phyloP scores from a whole-genome alignment of 1,140 invertebrate species.

The Tachypleus tridentatus region DNA sequence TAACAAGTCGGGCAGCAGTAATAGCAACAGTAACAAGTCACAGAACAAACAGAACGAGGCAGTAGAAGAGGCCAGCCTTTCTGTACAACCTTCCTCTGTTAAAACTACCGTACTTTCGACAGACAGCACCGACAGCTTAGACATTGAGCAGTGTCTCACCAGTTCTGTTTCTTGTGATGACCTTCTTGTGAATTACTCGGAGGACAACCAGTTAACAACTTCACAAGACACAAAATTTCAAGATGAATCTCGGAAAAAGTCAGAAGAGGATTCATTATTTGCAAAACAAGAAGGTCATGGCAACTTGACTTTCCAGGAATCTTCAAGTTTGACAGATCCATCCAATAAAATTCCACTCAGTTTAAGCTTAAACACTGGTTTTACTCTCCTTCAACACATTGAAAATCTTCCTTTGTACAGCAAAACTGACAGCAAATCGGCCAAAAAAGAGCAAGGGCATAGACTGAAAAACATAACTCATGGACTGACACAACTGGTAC shows the following conservation, averaged over 20 bases:
- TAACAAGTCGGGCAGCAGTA: too few relatives aligned
- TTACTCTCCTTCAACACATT: slow-evolving; percentile 15
- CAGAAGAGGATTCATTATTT: not conserved
- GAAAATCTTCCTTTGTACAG: not conserved
- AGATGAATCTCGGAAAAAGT: not conserved
- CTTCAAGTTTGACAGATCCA: not conserved
- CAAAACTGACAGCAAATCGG: slow-evolving; percentile 5
- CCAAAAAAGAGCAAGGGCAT: not conserved
- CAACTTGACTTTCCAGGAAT: not conserved
- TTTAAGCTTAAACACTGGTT: slow-evolving; percentile 15
- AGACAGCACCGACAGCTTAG: slow-evolving; percentile 19
- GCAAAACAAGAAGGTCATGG: not conserved
- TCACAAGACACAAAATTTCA: not conserved
- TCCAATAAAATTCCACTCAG: slow-evolving; percentile 13
- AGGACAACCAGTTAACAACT: too few relatives aligned
- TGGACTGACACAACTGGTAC: not conserved
- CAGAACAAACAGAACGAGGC: too few relatives aligned
- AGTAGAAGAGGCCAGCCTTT: too few relatives aligned
- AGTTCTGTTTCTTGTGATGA: slow-evolving; percentile 20
- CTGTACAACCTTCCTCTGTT: too few relatives aligned
- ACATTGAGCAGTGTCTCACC: slow-evolving; percentile 17
- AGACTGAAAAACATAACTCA: too few relatives aligned
- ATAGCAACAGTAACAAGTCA: too few relatives aligned
- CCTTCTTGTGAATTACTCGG: not conserved
- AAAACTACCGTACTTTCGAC: not conserved